A percentile compares a stretch with the other conserved stretches of the same genome.
These are phyloP conservation scores for Bergia puertoricense DNA, from an alignment of 92 coral and sea anemone genomes.

Conservation along the genomic window DNA sequence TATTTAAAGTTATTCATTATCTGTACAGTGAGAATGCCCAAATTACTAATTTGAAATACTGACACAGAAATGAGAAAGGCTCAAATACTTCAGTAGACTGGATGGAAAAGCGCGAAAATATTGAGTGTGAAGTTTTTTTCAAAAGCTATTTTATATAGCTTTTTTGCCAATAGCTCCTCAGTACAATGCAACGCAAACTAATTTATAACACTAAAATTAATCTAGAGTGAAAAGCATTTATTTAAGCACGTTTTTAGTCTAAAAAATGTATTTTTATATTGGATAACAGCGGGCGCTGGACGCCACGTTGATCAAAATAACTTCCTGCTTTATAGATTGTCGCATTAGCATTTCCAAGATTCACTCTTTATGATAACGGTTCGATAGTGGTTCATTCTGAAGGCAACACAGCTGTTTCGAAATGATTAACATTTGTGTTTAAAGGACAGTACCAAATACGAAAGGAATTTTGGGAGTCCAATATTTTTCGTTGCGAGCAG, in stretches of 20 bases:
- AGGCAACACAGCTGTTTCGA: background rate
- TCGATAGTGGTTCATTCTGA: background rate
- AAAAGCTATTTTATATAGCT: background rate
- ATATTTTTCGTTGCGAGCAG: no score
- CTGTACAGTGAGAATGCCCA: background rate
- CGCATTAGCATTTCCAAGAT: background rate
- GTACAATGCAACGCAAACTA: background rate
- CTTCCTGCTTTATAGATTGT: background rate
- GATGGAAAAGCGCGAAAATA: background rate
- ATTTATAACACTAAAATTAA: background rate
- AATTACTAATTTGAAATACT: no score
- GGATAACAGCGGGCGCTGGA: background rate
- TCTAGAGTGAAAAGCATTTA: background rate
- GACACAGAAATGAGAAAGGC: background rate
- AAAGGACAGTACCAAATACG: no score
- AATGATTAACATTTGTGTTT: no score
- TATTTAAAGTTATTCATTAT: no score
- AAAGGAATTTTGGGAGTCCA: no score
- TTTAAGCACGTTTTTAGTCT: background rate
- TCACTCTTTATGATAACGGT: background rate
- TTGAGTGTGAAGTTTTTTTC: background rate
- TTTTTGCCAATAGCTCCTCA: background rate
- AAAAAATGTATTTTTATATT: no score
- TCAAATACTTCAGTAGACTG: background rate
- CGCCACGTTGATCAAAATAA: background rate